A percentile compares a stretch with the other conserved stretches of the same genome.
These are phyloP conservation scores for Saguinus imperator DNA, from an alignment of 2,113 vertebrate species.

Conservation along the genomic window DNA sequence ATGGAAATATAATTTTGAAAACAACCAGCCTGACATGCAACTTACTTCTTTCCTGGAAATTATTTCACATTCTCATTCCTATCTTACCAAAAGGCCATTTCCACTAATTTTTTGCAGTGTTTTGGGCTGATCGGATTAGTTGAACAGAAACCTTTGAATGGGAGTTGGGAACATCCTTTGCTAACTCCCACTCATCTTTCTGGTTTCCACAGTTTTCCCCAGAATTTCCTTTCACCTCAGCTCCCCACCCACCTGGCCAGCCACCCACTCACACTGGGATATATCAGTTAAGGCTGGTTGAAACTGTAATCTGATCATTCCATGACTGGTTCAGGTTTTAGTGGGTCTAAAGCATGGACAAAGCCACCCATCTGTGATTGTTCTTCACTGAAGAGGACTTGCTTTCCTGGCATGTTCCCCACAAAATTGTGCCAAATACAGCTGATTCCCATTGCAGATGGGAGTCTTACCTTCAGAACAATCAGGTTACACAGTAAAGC, in stretches of 20 bases:
- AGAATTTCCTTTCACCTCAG: not conserved
- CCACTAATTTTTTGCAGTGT: not conserved
- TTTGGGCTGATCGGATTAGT: not conserved
- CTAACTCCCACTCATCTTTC: not conserved
- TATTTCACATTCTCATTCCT: not conserved
- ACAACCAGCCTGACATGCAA: not conserved
- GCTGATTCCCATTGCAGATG: not conserved
- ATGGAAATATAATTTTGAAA: not conserved
- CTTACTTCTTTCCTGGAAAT: slow-evolving; percentile 13
- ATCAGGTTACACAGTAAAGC: slow-evolving; percentile 33
- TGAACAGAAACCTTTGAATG: not conserved
- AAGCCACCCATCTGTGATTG: slow-evolving; percentile 3
- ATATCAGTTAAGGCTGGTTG: not conserved
- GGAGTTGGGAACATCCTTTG: not conserved
- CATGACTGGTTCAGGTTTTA: not conserved
- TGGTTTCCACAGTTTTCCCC: slow-evolving; percentile 21
- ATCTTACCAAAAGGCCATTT: not conserved
- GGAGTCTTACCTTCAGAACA: slow-evolving; percentile 53
- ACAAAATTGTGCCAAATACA: not conserved
- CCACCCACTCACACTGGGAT: not conserved
- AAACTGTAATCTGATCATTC: not conserved
- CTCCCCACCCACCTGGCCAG: not conserved
- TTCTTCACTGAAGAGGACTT: not conserved
- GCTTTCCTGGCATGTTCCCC: not conserved
- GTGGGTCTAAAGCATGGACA: not conserved